These are phyloP conservation scores for Allacma fusca DNA, from an alignment of 2,888 invertebrate species.

Conservation along the genomic window DNA sequence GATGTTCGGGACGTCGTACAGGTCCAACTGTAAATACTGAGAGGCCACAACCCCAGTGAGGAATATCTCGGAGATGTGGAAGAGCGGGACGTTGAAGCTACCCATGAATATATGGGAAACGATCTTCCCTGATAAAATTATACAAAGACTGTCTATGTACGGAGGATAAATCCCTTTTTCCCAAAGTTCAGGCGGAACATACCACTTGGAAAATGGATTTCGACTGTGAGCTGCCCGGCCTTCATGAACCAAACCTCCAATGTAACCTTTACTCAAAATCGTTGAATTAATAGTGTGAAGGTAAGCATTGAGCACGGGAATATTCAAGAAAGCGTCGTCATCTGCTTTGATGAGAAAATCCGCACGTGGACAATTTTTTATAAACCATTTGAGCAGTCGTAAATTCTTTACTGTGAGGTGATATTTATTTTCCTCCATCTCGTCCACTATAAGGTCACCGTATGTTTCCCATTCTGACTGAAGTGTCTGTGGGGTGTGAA, in stretches of 20 bases:
- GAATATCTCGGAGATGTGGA: conserved; percentile 41
- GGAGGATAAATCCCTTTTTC: conserved; percentile 18
- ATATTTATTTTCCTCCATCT: conserved; percentile 43
- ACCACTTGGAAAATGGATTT: conserved; percentile 42
- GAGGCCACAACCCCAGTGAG: conserved; percentile 37
- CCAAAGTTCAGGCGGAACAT: conserved; percentile 36
- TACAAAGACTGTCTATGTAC: conserved; percentile 26
- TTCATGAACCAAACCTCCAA: conserved; percentile 42
- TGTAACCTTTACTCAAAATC: conserved; percentile 1
- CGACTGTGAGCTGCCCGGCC: conserved; percentile 5
- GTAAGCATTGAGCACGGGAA: conserved; percentile 33
- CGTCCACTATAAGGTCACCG: conserved; percentile 45
- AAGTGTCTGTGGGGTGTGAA: conserved; percentile 29
- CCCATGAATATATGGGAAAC: conserved; percentile 28
- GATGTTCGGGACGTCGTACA: conserved; percentile 34
- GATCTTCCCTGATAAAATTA: conserved; percentile 24
- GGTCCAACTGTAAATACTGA: conserved; percentile 21
- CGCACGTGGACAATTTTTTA: conserved; percentile 27
- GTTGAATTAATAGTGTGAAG: conserved; percentile 20
- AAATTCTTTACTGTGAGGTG: conserved; percentile 38
- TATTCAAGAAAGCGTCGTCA: conserved; percentile 43
- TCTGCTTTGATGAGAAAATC: conserved; percentile 43
- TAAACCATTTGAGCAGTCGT: conserved; percentile 45
- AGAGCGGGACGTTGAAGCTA: conserved; percentile 33
- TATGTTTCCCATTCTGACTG: conserved; percentile 15